phyloP scores from a whole-genome alignment of 2,113 vertebrate genomes.

The Channa maculata region DNA sequence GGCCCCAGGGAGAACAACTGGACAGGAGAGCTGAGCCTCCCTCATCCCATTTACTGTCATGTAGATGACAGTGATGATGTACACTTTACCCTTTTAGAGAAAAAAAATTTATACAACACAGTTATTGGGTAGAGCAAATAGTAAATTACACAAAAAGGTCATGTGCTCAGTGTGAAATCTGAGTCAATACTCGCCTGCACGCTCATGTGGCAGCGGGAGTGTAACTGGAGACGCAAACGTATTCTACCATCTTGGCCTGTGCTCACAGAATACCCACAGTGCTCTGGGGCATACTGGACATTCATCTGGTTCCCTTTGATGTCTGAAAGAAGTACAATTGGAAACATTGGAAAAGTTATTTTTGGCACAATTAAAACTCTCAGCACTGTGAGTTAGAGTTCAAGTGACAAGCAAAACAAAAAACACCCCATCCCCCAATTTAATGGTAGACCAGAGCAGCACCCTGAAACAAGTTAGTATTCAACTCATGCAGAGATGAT shows the following conservation, averaged over 20 bases:
- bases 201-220: conserved; percentile 77
- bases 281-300: conserved; percentile 65
- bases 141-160: conserved; percentile 55
- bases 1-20: conserved; percentile 32
- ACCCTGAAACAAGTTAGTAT: conserved; percentile 27
- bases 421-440: not conserved
- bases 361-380: conserved; percentile 14
- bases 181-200: conserved; percentile 76
- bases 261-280: conserved; percentile 81
- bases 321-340: conserved; percentile 56
- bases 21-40: conserved; percentile 76
- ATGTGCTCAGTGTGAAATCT: conserved; percentile 47
- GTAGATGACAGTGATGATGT: conserved; percentile 74
- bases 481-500: conserved; percentile 53
- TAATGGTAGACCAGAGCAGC: conserved; percentile 3
- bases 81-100: conserved; percentile 62
- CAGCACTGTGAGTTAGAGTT: conserved; percentile 5
- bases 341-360: conserved; percentile 10
- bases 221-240: conserved; percentile 69
- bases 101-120: conserved; percentile 23
- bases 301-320: conserved; percentile 54
- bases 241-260: conserved; percentile 68
- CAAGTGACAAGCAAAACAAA: conserved; percentile 21
- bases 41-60: conserved; percentile 48
- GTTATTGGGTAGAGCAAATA: conserved; percentile 49